Conservation (phyloP, 2,113 vertebrate genomes). For the Oncorhynchus keta region DNA sequence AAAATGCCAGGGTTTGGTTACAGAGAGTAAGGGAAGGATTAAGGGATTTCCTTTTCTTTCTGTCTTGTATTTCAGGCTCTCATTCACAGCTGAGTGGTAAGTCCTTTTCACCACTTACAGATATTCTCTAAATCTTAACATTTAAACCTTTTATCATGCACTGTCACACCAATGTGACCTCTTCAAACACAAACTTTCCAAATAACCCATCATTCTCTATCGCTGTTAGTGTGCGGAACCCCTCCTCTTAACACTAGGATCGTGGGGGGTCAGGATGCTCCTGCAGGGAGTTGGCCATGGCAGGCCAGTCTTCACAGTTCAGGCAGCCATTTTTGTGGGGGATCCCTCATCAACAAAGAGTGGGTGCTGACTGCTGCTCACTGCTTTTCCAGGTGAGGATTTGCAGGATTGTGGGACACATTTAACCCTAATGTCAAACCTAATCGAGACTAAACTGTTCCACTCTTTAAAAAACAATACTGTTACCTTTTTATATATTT, state of each 20-base stretch:
- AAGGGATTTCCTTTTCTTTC: not conserved
- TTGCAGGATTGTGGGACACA: no score
- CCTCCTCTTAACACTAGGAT: constrained; percentile 43
- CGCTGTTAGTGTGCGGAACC: constrained; percentile 45
- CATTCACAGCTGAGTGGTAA: not conserved
- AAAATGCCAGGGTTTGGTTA: not conserved
- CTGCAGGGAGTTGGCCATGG: no score
- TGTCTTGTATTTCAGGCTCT: not conserved
- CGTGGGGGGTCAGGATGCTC: constrained; percentile 38
- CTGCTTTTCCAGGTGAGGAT: constrained; percentile 43
- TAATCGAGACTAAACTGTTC: no score
- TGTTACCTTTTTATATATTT: not conserved
- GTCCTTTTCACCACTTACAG: not conserved
- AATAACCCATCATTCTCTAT: not conserved
- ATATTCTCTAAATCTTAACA: no score
- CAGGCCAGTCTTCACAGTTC: no score
- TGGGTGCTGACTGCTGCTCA: constrained; percentile 34
- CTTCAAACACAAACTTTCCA: not conserved
- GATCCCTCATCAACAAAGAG: no score
- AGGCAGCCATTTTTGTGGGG: no score
- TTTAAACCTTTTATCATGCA: not conserved
- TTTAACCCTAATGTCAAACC: no score
- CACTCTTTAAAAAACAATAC: not conserved
- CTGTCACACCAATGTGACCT: not conserved
- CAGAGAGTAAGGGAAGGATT: not conserved